phyloP scores from a whole-genome alignment of 2,888 invertebrate genomes.

The Vesta saturnalis region DNA sequence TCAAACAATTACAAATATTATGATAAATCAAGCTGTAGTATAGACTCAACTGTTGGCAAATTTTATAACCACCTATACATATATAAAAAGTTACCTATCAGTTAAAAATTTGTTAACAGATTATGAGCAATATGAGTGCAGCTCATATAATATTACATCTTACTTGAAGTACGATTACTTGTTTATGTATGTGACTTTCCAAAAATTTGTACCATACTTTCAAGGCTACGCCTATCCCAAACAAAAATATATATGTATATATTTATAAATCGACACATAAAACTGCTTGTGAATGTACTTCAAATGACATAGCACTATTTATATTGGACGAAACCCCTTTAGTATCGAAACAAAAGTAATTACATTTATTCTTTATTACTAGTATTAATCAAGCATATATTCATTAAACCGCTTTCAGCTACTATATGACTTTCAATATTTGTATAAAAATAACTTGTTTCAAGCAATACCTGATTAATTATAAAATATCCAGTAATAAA shows the following conservation, averaged over 20 bases:
- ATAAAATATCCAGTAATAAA: not conserved
- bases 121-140: constrained; percentile 16
- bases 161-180: constrained; percentile 16
- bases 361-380: constrained; percentile 3
- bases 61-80: constrained; percentile 18
- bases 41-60: constrained; percentile 16
- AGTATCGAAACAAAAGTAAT: not conserved
- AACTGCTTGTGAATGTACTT: constrained; percentile 8
- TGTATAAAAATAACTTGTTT: constrained; percentile 9
- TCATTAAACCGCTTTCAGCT: not conserved
- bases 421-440: constrained; percentile 1
- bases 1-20: constrained; percentile 23
- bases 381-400: constrained; percentile 7
- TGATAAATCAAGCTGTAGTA: constrained; percentile 19
- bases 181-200: constrained; percentile 13
- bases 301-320: constrained; percentile 10
- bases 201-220: constrained; percentile 31
- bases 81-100: constrained; percentile 17
- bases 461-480: constrained; percentile 10
- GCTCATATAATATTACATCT: constrained; percentile 19
- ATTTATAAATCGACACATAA: constrained; percentile 12
- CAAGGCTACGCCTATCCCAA: constrained; percentile 17
- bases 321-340: constrained; percentile 11
- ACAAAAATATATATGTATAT: constrained; percentile 17
- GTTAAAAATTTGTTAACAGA: constrained; percentile 15